These are phyloP conservation scores for Bombus impatiens DNA, from an alignment of 1,140 invertebrate genomes.

Conservation along the genomic window DNA sequence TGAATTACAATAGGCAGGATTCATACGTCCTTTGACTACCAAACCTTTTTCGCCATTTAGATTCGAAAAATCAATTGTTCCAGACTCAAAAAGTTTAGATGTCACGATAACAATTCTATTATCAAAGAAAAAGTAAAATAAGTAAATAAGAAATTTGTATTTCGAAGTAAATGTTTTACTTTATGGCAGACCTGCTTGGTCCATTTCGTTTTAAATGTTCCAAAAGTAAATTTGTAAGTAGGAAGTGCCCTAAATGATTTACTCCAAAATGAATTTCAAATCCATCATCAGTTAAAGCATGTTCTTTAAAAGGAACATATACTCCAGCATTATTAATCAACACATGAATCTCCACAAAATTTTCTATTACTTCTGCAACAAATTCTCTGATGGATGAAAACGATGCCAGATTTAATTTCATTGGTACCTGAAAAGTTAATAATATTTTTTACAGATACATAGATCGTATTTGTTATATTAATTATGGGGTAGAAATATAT, in stretches of 20 bases:
- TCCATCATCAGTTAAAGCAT: constrained; percentile 88
- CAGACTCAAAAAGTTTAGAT: constrained; percentile 84
- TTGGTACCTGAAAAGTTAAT: constrained; percentile 84
- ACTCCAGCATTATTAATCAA: constrained; percentile 91
- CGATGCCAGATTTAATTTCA: constrained; percentile 88
- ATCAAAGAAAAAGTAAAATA: constrained; percentile 40
- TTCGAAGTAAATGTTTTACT: not conserved
- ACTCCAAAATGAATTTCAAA: constrained; percentile 92
- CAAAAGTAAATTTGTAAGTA: constrained; percentile 91
- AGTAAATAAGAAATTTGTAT: constrained; percentile 16
- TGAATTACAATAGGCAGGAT: constrained; percentile 89
- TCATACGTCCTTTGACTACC: constrained; percentile 82
- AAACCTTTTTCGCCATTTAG: constrained; percentile 85
- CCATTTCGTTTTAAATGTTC: constrained; percentile 86
- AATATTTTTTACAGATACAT: not conserved
- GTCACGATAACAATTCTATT: constrained; percentile 84
- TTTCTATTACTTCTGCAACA: constrained; percentile 84
- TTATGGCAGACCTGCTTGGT: constrained; percentile 83
- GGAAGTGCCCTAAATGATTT: constrained; percentile 92
- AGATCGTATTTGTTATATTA: not conserved
- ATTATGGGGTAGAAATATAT: not conserved
- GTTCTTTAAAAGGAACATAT: constrained; percentile 82
- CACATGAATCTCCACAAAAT: constrained; percentile 86
- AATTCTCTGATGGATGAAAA: constrained; percentile 88
- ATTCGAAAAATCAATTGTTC: constrained; percentile 88